Conservation (phyloP, 2,797 vertebrate genomes). For the Sebastes vulpes region DNA sequence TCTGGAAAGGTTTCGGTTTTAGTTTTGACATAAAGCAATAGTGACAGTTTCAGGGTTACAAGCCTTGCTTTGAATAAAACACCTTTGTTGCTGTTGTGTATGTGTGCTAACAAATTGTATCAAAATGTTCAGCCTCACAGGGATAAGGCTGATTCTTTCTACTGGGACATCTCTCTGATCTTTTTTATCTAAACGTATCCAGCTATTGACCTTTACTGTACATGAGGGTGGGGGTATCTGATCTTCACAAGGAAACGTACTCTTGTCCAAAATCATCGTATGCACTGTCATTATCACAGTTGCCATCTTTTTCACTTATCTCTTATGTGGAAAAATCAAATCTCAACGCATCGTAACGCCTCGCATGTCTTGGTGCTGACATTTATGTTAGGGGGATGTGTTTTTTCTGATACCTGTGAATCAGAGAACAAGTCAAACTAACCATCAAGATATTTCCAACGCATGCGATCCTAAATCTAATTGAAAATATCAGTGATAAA, state of each 20-base stretch:
- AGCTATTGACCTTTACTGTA: constrained; percentile 34
- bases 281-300: constrained; percentile 1
- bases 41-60: not conserved
- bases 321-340: constrained; percentile 6
- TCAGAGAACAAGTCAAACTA: not conserved
- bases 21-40: not conserved
- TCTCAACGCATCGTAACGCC: not conserved
- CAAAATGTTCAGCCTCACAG: not conserved
- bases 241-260: constrained; percentile 19
- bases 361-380: not conserved
- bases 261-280: not conserved
- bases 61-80: constrained; percentile 1
- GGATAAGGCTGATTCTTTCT: not conserved
- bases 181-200: constrained; percentile 10
- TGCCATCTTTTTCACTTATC: constrained; percentile 9
- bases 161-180: not conserved
- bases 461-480: not conserved
- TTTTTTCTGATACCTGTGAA: not conserved
- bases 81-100: not conserved
- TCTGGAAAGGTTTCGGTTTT: not conserved
- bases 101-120: not conserved
- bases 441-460: not conserved
- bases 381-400: not conserved
- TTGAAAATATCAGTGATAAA: not conserved
- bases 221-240: not conserved